Conservation (phyloP, 2,797 vertebrate genomes). For the Catharus ustulatus region DNA sequence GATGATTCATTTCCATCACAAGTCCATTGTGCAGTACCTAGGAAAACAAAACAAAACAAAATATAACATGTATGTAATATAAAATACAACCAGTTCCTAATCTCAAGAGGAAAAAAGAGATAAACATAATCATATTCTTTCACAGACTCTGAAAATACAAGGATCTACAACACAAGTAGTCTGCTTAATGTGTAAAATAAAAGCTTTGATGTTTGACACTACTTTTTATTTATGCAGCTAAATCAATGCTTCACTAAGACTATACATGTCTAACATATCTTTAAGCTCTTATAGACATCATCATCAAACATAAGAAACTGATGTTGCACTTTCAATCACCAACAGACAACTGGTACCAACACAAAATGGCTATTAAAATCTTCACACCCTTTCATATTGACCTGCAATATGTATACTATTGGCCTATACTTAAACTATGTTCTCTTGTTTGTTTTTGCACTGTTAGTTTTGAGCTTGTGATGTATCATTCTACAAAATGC, state of each 20-base stretch:
- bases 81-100: neutral
- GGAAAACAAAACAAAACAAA: neutral
- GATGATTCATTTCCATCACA: conserved; percentile 85
- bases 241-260: neutral
- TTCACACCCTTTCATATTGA: neutral
- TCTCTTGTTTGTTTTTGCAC: neutral
- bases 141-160: neutral
- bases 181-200: neutral
- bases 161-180: neutral
- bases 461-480: neutral
- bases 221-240: neutral
- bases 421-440: neutral
- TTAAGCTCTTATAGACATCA: neutral
- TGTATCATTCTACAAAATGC: neutral
- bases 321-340: neutral
- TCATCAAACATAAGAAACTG: neutral
- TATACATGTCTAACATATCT: neutral
- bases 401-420: neutral
- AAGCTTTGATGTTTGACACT: neutral
- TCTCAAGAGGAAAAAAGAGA: neutral
- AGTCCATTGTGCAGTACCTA: conserved; percentile 86
- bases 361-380: neutral
- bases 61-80: neutral
- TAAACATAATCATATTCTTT: neutral
- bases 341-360: neutral